A percentile compares a stretch with the other conserved stretches of the same genome.
phyloP scores from a whole-genome alignment of 2,797 vertebrate genomes.

The Danio aesculapii region DNA sequence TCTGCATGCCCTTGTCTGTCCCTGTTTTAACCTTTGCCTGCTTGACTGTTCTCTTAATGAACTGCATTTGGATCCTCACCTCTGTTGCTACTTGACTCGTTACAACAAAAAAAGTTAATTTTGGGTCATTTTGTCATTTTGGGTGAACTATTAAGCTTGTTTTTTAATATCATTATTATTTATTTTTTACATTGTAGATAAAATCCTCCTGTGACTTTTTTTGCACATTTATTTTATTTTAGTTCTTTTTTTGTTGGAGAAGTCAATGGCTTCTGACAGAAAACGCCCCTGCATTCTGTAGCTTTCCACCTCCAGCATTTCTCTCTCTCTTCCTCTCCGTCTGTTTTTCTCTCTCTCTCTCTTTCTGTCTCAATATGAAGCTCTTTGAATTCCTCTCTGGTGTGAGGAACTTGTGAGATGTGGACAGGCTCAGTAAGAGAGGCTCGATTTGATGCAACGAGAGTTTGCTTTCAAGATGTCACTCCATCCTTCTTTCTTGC shows the following conservation, averaged over 20 bases:
- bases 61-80: too few species aligned
- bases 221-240: too few species aligned
- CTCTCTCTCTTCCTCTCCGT: neutral
- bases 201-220: neutral
- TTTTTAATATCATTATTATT: neutral
- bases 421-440: conserved; percentile 51
- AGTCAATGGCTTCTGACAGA: neutral
- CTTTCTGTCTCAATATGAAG: conserved; percentile 63
- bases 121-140: too few species aligned
- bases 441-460: conserved; percentile 56
- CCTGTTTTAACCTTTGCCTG: too few species aligned
- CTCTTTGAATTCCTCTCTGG: conserved; percentile 63
- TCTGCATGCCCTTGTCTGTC: too few species aligned
- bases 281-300: conserved; percentile 10
- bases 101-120: too few species aligned
- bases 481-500: conserved; percentile 23
- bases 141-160: neutral
- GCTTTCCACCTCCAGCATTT: conserved; percentile 23
- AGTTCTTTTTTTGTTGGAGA: neutral
- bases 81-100: too few species aligned
- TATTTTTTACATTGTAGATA: neutral
- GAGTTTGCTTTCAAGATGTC: conserved; percentile 52
- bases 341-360: conserved; percentile 3
- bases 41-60: too few species aligned
- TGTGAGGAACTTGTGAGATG: conserved; percentile 58